These are phyloP conservation scores for Struthidea cinerea DNA, from an alignment of 2,113 vertebrate genomes.

Conservation along the genomic window DNA sequence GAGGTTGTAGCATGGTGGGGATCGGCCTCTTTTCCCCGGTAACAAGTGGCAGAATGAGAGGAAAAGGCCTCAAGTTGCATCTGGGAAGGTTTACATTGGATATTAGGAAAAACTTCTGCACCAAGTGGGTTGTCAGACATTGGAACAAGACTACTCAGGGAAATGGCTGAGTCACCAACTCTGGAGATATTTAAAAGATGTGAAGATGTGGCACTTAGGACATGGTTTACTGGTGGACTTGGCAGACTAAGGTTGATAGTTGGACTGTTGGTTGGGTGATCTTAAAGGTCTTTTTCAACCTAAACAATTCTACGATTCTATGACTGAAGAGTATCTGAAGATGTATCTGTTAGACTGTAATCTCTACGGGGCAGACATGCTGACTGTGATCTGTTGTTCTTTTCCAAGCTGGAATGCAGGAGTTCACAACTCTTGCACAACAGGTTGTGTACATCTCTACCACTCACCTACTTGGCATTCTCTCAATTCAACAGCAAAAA, in stretches of 20 bases:
- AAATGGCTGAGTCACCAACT: background rate
- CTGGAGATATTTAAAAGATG: background rate
- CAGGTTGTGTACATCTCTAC: background rate
- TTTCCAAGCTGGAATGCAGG: background rate
- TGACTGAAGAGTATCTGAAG: background rate
- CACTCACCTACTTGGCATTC: background rate
- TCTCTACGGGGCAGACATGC: accelerated
- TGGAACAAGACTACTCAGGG: background rate
- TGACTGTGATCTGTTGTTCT: accelerated
- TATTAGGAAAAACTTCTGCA: background rate
- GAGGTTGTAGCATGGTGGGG: accelerated
- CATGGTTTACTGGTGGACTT: background rate
- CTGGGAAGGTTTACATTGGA: background rate
- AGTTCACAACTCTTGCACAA: background rate
- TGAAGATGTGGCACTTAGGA: background rate
- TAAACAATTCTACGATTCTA: background rate
- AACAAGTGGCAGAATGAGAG: background rate
- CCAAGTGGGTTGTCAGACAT: background rate
- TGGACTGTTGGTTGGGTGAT: background rate
- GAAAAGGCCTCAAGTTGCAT: background rate
- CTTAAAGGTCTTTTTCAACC: background rate
- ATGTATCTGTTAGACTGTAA: background rate
- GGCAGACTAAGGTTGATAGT: background rate
- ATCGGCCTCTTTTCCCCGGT: accelerated
- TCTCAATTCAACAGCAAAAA: background rate